Conservation (phyloP, 1,140 invertebrate genomes). For the Nomia melanderi region DNA sequence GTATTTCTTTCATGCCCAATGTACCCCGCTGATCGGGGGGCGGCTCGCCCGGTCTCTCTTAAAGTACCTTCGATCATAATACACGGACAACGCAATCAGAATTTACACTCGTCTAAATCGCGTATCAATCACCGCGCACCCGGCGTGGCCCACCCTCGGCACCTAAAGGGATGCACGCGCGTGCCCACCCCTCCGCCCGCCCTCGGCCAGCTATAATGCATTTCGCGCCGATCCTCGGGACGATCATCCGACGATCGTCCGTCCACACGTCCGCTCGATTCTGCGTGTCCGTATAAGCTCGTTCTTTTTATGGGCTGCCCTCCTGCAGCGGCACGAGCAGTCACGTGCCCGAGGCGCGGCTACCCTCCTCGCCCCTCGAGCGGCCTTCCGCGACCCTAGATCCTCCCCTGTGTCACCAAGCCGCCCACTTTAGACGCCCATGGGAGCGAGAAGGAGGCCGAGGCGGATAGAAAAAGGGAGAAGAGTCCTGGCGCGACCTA, state of each 20-base stretch:
- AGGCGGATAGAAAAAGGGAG: neutral
- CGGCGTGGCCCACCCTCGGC: slow-evolving; percentile 1
- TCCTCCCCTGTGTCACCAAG: slow-evolving; percentile 69
- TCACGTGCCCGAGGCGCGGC: slow-evolving; percentile 69
- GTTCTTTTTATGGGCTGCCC: slow-evolving; percentile 65
- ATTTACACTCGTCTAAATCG: slow-evolving; percentile 46
- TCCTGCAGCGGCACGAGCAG: slow-evolving; percentile 69
- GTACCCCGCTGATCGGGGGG: neutral
- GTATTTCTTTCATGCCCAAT: neutral
- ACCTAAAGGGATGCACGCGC: slow-evolving; percentile 41
- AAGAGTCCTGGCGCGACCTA: slow-evolving; percentile 34
- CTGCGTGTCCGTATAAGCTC: slow-evolving; percentile 49
- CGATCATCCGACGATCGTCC: slow-evolving; percentile 51
- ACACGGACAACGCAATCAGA: slow-evolving; percentile 41
- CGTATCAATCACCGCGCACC: slow-evolving; percentile 37
- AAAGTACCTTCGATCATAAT: slow-evolving; percentile 39
- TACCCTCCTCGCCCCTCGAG: slow-evolving; percentile 61
- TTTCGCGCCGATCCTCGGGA: slow-evolving; percentile 52
- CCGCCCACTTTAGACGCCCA: slow-evolving; percentile 72
- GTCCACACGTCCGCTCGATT: slow-evolving; percentile 47
- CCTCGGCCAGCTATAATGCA: slow-evolving; percentile 57
- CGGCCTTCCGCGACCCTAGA: slow-evolving; percentile 56
- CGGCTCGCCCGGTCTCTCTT: neutral
- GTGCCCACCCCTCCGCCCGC: slow-evolving; percentile 13
- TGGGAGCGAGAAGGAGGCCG: slow-evolving; percentile 23